Percentiles rank a stretch among this genome's conserved stretches.
phyloP scores from a whole-genome alignment of 2,113 vertebrate genomes.

The Rutilus rutilus region DNA sequence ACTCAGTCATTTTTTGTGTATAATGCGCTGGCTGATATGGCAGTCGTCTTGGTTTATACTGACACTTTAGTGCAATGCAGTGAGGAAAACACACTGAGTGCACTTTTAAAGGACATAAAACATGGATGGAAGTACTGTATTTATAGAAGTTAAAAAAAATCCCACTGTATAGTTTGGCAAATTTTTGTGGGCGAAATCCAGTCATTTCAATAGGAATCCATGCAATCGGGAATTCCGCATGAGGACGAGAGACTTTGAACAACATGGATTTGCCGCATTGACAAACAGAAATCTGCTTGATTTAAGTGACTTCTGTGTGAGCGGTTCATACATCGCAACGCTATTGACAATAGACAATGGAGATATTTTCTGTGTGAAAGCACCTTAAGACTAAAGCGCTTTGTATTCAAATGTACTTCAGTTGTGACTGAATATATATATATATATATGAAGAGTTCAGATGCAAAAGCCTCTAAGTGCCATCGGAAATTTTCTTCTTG shows the following conservation, averaged over 20 bases:
- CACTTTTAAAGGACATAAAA: no score
- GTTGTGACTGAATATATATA: background rate
- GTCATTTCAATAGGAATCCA: background rate
- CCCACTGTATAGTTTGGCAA: no score
- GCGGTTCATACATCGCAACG: background rate
- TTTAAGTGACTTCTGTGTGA: background rate
- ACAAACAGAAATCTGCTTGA: background rate
- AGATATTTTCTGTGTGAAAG: background rate
- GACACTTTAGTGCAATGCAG: background rate
- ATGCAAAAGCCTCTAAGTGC: no score
- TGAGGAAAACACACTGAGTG: no score
- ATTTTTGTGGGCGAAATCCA: background rate
- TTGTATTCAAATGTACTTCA: background rate
- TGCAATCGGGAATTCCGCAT: no score
- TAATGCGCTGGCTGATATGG: background rate
- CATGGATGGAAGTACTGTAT: no score
- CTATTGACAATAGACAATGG: background rate
- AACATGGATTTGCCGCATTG: no score
- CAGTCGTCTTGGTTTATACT: background rate
- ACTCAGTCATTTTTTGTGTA: background rate
- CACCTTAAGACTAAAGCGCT: background rate
- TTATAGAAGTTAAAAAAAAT: no score
- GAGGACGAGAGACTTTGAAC: no score
- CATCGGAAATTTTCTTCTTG: no score
- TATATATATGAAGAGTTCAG: no score